Base-by-base conservation (phyloP, 1,140 invertebrate species). In the Nasonia giraulti region DNA sequence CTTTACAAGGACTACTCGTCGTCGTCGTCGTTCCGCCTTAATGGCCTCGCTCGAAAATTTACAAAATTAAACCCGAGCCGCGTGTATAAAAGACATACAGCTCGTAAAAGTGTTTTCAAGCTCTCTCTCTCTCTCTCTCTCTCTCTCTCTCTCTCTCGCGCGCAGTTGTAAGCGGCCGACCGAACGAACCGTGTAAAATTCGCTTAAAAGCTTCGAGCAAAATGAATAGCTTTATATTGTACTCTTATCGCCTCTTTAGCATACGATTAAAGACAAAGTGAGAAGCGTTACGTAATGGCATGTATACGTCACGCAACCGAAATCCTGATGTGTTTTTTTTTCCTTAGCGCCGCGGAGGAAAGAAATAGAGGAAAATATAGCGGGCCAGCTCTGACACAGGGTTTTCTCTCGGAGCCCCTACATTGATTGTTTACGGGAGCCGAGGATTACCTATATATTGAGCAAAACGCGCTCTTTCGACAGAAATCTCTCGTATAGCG, bases 391-490 rank as follows among this genome's bases (percentile, higher is more conserved):
- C 20, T 23, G 81, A 68, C 31, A 27, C 14, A 66, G 71, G 12
- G 74, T 31, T 80, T 81, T 33, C 79, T 62, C 50, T 83, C 23
- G 40, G 6, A 14, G 73, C 40, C 76, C 31, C 73, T 17, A n/a
- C 33, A 37, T 3, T 37, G 62, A 7, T 71, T 31, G 8, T 71
- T 31, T 71, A 23, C 62, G 10, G 5, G 40, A 44, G 33, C 33
- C 33, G 40, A 44, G 40, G 40, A 44, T 44, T 44, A 44, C 10
- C 10, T 44, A 44, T 44, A 62, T 14, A 37, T 74, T 62, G 82
- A 83, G 62, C 82, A 71, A 83, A 78, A 27, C 47, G 37, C 27
- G 3, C 23, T 33, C 33, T 83, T 77, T 83, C 62, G 74, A 68
- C 69, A 77, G 62, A 78, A 33, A 6, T 17, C 5, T 6, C n/a